These are phyloP conservation scores for Brachystomella parvula DNA, from an alignment of 1,140 invertebrate species.

Conservation along the genomic window DNA sequence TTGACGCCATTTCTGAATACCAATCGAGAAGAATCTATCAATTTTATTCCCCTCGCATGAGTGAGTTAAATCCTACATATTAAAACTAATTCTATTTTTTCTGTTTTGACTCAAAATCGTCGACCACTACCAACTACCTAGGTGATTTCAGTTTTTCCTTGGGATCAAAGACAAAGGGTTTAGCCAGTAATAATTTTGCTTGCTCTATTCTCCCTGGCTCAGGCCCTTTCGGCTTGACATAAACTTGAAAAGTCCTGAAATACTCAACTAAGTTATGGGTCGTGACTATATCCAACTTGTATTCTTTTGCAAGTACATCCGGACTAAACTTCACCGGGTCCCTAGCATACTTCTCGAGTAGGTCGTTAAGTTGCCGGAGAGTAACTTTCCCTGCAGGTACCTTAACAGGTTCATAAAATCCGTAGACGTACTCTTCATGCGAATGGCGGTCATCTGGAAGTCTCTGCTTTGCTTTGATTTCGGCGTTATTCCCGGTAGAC, in stretches of 20 bases:
- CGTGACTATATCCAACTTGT: slow-evolving; percentile 50
- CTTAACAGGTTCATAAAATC: slow-evolving; percentile 40
- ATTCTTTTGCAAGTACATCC: slow-evolving; percentile 55
- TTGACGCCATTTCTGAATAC: too few relatives aligned
- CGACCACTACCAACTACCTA: too few relatives aligned
- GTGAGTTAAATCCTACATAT: too few relatives aligned
- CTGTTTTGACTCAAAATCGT: too few relatives aligned
- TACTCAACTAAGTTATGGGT: slow-evolving; percentile 22
- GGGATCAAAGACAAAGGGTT: background rate
- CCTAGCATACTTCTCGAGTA: slow-evolving; percentile 54
- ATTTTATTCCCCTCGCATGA: too few relatives aligned
- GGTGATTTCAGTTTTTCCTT: too few relatives aligned
- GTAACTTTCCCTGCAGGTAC: slow-evolving; percentile 43
- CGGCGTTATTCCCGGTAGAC: slow-evolving; percentile 29
- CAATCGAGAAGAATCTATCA: too few relatives aligned
- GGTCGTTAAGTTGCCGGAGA: slow-evolving; percentile 45
- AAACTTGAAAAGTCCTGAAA: slow-evolving; percentile 23
- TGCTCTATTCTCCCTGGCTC: background rate
- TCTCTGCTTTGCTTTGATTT: slow-evolving; percentile 29
- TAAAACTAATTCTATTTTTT: too few relatives aligned
- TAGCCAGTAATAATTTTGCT: background rate
- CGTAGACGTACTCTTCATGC: slow-evolving; percentile 42
- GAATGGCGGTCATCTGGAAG: slow-evolving; percentile 46
- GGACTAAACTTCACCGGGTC: slow-evolving; percentile 51
- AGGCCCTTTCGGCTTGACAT: background rate